Conservation (phyloP, 2,113 vertebrate genomes). For the Cynopterus brachyotis region DNA sequence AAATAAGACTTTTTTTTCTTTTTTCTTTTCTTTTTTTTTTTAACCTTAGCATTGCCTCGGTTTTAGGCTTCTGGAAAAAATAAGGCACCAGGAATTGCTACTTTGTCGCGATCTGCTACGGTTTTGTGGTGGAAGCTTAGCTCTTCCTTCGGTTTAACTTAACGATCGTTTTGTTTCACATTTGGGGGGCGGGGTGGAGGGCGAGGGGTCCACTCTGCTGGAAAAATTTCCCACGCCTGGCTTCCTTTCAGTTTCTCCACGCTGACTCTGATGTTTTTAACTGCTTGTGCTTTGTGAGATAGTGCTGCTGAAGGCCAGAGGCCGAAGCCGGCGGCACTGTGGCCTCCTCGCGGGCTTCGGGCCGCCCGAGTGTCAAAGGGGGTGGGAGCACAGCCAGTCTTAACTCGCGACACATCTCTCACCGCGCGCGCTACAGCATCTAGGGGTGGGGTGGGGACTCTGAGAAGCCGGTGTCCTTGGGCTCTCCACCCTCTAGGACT, state of each 20-base stretch:
- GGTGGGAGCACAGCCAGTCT: not conserved
- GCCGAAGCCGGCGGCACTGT: not conserved
- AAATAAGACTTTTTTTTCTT: constrained; percentile 32
- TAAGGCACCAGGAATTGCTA: not conserved
- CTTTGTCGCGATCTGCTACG: not conserved
- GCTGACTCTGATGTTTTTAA: not conserved
- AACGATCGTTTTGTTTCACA: not conserved
- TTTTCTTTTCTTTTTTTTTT: not conserved
- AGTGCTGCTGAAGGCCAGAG: not conserved
- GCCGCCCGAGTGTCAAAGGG: not conserved
- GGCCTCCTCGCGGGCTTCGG: not conserved
- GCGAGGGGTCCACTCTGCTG: not conserved
- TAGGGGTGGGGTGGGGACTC: not conserved
- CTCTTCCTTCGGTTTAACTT: constrained; percentile 1
- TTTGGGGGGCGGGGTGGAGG: not conserved
- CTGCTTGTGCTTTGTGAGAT: not conserved
- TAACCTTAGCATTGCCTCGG: not conserved
- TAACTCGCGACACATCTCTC: not conserved
- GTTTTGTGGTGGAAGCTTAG: not conserved
- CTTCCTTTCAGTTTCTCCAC: not conserved
- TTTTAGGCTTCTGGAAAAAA: not conserved
- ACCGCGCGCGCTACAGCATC: not conserved
- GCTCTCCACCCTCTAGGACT: not conserved
- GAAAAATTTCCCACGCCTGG: not conserved
- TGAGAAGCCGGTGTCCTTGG: not conserved